Evolutionary conservation across 2,113 vertebrate species (phyloP), one percentile per base, ranked within the genome.

Genomic region (Crocuta crocuta): DNA sequence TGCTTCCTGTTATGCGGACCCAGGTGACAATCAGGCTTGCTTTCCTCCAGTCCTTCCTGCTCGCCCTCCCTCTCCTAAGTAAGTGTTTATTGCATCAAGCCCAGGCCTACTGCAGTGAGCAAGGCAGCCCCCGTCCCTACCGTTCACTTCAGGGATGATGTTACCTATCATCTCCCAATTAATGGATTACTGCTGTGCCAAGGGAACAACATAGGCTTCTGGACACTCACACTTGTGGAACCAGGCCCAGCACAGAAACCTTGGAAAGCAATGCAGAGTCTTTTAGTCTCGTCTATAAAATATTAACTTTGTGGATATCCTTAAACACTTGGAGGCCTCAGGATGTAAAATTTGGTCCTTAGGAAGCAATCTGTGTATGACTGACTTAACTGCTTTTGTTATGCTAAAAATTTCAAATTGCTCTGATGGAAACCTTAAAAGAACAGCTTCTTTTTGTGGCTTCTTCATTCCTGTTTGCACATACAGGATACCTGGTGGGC

Each of bases 371-470:
- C 43, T 63, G 76, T 35, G 1, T 31, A 24, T 50, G 50, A 79
- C 3, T 31, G 12, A 89, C n/a, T 7, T 11, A 48, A 91, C 10
- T 68, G 45, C 86, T 96, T 96, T 94, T 91, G 78, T 85, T 39
- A 68, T 6, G 61, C 53, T 73, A 45, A 24, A 95, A 26, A 28
- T 70, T 93, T 90, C 61, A 10, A 84, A 45, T 24, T 48, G 95
- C 70, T 92, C 17, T 53, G 26, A 87, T 26, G n/a, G 55, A 74
- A 94, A 79, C 50, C n/a, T 39, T 66, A 11, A 48, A 90, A 35
- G 43, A 58, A 43, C 5, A 39, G 71, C 19, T 58, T 68, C 21
- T 33, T 33, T 74, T 2, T 4, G 35, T 9, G 28, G 10, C 53
- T 53, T 74, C 19, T 0, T 65, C 17, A 0, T 53, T 66, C 16